phyloP scores from a whole-genome alignment of 2,797 vertebrate genomes.

The Coranthus polyacanthus region DNA sequence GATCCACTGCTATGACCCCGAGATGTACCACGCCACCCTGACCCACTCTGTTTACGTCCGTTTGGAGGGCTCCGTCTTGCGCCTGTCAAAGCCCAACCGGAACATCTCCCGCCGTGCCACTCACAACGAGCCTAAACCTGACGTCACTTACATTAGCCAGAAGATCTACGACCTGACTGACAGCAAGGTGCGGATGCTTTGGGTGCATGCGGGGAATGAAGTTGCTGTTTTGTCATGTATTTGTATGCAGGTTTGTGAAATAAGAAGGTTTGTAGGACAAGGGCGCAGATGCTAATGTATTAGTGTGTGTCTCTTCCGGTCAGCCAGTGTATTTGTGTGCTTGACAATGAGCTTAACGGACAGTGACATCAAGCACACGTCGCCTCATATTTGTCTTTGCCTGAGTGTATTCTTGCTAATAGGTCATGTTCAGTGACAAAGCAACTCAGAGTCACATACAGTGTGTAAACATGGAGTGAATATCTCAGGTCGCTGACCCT shows the following conservation, averaged over 20 bases:
- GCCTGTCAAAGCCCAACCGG: constrained; percentile 96
- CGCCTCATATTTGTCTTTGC: constrained; percentile 59
- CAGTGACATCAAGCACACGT: constrained; percentile 65
- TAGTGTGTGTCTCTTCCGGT: constrained; percentile 14
- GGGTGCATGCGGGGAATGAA: not conserved
- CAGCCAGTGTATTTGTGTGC: constrained; percentile 22
- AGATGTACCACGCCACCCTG: constrained; percentile 96
- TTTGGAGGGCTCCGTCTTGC: constrained; percentile 92
- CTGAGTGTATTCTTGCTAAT: constrained; percentile 51
- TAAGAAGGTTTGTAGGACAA: not conserved
- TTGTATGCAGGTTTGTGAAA: constrained; percentile 5
- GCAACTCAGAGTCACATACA: constrained; percentile 36
- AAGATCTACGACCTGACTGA: constrained; percentile 97
- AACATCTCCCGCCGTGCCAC: constrained; percentile 95
- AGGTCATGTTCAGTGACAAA: constrained; percentile 63
- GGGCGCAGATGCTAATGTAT: constrained; percentile 17
- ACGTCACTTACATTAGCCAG: constrained; percentile 95
- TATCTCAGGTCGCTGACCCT: constrained; percentile 55
- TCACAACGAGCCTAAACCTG: constrained; percentile 95
- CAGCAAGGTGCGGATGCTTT: constrained; percentile 89
- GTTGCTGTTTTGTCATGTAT: constrained; percentile 4
- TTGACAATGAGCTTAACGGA: constrained; percentile 45
- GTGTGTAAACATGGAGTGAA: constrained; percentile 51
- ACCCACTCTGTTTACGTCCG: constrained; percentile 96
- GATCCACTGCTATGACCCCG: constrained; percentile 95